phyloP scores from a whole-genome alignment of 2,888 invertebrate species.

The Lithodes maja region DNA sequence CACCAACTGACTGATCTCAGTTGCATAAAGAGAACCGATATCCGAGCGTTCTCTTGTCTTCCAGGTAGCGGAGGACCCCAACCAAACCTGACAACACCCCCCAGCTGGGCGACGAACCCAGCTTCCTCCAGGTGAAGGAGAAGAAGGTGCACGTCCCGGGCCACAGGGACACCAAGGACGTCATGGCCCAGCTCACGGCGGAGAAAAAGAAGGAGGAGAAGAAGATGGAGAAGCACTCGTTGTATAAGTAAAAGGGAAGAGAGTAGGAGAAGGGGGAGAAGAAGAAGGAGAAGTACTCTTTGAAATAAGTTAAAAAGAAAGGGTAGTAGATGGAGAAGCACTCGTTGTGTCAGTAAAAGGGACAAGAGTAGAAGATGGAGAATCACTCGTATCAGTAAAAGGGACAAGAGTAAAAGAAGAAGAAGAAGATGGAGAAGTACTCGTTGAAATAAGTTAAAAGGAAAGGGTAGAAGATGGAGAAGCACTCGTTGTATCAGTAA shows the following conservation, averaged over 20 bases:
- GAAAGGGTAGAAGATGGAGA: too few species aligned
- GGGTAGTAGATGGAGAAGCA: too few species aligned
- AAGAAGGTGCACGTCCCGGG: constrained; percentile 67
- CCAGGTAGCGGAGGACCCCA: constrained; percentile 51
- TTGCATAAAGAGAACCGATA: too few species aligned
- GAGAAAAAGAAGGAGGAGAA: constrained; percentile 55
- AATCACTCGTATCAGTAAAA: too few species aligned
- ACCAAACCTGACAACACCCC: constrained; percentile 48
- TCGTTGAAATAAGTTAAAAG: too few species aligned
- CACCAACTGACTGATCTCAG: too few species aligned
- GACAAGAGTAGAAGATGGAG: too few species aligned
- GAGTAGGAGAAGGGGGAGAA: neutral
- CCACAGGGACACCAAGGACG: constrained; percentile 67
- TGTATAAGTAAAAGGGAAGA: constrained; percentile 45
- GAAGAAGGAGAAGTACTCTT: neutral
- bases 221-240: constrained; percentile 50
- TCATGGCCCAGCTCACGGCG: constrained; percentile 60
- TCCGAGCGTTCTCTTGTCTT: too few species aligned
- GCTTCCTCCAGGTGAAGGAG: constrained; percentile 54
- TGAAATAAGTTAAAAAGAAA: too few species aligned
- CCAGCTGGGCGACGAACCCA: constrained; percentile 63
- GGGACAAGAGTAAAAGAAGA: too few species aligned
- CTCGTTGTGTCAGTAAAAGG: too few species aligned
- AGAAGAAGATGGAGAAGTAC: too few species aligned
- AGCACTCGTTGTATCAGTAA: neutral